Conservation (phyloP, 1,140 invertebrate genomes). For the Zophobas morio region DNA sequence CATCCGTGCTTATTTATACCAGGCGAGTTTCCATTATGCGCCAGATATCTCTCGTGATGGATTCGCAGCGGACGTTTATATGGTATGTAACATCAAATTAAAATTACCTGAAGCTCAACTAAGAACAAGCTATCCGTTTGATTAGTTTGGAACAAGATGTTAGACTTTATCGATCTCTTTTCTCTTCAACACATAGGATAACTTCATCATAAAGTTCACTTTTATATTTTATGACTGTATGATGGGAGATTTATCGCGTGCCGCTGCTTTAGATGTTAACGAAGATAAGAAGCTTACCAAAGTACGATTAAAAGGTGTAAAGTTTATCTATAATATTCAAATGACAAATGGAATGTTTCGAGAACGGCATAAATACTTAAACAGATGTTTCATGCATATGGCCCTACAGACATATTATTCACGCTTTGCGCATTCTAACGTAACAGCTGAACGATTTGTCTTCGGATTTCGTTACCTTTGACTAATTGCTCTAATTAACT, state of each 20-base stretch:
- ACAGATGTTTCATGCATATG: slow-evolving; percentile 24
- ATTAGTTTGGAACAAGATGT: too few species aligned
- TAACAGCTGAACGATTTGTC: slow-evolving; percentile 25
- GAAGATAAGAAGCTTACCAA: slow-evolving; percentile 50
- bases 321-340: slow-evolving; percentile 47
- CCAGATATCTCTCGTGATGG: slow-evolving; percentile 1
- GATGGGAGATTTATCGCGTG: slow-evolving; percentile 37
- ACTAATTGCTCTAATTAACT: slow-evolving; percentile 12
- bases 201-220: slow-evolving; percentile 25
- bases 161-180: too few species aligned
- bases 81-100: neutral
- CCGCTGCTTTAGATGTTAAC: slow-evolving; percentile 43
- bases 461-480: neutral
- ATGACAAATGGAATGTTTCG: slow-evolving; percentile 35
- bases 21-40: slow-evolving; percentile 15
- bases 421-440: neutral
- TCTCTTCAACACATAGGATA: neutral
- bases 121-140: too few species aligned
- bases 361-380: slow-evolving; percentile 6
- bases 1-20: slow-evolving; percentile 44
- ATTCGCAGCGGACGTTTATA: neutral
- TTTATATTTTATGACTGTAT: slow-evolving; percentile 41
- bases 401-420: slow-evolving; percentile 19
- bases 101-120: too few species aligned
- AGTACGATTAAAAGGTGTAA: slow-evolving; percentile 52